Percentiles rank a stretch among this genome's conserved stretches.
These are phyloP conservation scores for Platanista minor DNA, from an alignment of 2,113 vertebrate genomes.

Conservation along the genomic window DNA sequence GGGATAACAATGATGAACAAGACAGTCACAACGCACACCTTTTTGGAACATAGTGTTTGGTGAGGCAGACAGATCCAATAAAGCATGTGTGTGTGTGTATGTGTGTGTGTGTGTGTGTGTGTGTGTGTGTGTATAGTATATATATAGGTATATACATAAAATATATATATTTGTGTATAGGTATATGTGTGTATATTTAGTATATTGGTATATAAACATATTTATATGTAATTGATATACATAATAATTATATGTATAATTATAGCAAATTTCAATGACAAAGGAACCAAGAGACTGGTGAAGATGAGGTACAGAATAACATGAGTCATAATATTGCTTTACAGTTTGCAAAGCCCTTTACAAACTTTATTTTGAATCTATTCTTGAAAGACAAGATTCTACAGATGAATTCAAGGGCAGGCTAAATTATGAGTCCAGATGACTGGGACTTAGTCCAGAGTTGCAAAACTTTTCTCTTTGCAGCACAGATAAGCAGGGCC, in stretches of 20 bases:
- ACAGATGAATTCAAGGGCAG: background rate
- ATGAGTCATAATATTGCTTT: background rate
- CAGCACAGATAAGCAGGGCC: accelerated
- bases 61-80: background rate
- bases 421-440: background rate
- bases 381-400: background rate
- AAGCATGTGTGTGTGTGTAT: background rate
- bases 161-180: background rate
- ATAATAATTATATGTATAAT: background rate
- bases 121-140: no score
- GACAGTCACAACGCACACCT: accelerated
- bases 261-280: background rate
- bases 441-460: no score
- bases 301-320: background rate
- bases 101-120: no score
- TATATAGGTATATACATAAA: background rate
- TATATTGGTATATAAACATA: background rate
- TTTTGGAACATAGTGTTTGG: background rate
- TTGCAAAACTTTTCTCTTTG: background rate
- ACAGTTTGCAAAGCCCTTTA: background rate
- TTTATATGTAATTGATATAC: background rate
- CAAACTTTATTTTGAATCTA: background rate
- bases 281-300: background rate
- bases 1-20: background rate
- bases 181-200: background rate